Conservation (phyloP, 2,113 vertebrate species). For the Danionella cerebrum region DNA sequence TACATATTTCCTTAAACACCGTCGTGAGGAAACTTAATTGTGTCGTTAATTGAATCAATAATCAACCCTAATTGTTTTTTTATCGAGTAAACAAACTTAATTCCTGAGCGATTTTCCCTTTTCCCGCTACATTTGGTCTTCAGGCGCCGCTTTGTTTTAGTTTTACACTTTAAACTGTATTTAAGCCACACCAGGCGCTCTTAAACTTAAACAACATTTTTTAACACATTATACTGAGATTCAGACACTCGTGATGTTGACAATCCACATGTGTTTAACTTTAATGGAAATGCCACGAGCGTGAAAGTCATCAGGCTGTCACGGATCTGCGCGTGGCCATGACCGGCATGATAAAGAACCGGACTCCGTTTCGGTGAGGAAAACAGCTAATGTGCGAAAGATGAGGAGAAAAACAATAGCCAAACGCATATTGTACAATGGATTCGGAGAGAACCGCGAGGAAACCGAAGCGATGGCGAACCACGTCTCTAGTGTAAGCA, state of each 20-base stretch:
- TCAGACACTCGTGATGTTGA: conserved; percentile 9
- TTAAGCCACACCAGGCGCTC: background rate
- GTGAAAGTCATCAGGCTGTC: conserved; percentile 27
- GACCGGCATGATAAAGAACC: conserved; percentile 36
- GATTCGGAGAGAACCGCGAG: conserved; percentile 25
- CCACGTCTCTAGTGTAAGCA: conserved; percentile 38
- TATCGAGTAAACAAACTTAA: too few relatives aligned
- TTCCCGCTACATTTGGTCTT: too few relatives aligned
- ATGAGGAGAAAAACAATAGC: conserved; percentile 49
- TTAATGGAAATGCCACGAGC: conserved; percentile 17
- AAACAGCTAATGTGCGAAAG: conserved; percentile 36
- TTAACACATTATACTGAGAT: background rate
- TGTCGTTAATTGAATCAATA: too few relatives aligned
- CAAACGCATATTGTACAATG: conserved; percentile 39
- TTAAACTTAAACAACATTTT: background rate
- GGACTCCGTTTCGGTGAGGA: conserved; percentile 15
- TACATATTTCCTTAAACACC: too few relatives aligned
- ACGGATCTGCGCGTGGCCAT: conserved; percentile 29
- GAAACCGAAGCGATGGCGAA: conserved; percentile 28
- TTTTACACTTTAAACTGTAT: background rate
- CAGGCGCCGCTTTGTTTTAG: background rate
- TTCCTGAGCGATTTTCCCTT: too few relatives aligned
- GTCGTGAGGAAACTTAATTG: too few relatives aligned
- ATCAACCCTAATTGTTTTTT: too few relatives aligned
- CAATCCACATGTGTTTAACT: conserved; percentile 5